Evolutionary conservation across 2,888 invertebrate species (phyloP), one percentile per base, ranked within the genome.

Genomic region (Dendrolimus houi): DNA sequence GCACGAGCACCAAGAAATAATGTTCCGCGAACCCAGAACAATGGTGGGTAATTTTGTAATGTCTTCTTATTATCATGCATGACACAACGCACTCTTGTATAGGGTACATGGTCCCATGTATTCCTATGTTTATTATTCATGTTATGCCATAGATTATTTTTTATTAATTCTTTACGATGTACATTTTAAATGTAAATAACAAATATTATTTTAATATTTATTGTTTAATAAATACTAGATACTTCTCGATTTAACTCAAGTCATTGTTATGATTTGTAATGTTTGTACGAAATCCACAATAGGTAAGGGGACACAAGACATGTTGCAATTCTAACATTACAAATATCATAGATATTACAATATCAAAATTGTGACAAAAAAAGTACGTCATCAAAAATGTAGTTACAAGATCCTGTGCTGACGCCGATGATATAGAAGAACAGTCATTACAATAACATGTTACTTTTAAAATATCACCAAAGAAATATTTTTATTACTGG

Each of bases 31-130:
- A 89, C 77, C 64, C 78, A 82, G 82, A 87, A 90, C 90, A 90
- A 90, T 89, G 79, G 87, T 77, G 79, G 77, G 83, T 85, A 82
- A 83, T 88, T 87, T 87, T 87, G 87, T 87, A 88, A 88, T 87
- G 79, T 72, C 79, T 82, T 84, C 84, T 83, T 83, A 86, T 87
- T 86, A 85, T 80, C 79, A 85, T 83, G 80, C 83, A 82, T 88
- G 86, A 87, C 75, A 85, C 85, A 88, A 89, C 75, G 66, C 69
- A 67, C 75, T 71, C 75, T 77, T 69, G 68, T 79, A 75, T 69
- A 63, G 62, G 64, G 61, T 65, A 71, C 69, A 68, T 68, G 67
- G 70, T 69, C 71, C 72, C 66, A 66, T 72, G 74, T 77, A 74
- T 68, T 68, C 66, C 73, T 74, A 71, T 71, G 74, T 74, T 82